Evolutionary conservation across 2,888 invertebrate species (phyloP).

Genomic region (Platycheirus rosarum): DNA sequence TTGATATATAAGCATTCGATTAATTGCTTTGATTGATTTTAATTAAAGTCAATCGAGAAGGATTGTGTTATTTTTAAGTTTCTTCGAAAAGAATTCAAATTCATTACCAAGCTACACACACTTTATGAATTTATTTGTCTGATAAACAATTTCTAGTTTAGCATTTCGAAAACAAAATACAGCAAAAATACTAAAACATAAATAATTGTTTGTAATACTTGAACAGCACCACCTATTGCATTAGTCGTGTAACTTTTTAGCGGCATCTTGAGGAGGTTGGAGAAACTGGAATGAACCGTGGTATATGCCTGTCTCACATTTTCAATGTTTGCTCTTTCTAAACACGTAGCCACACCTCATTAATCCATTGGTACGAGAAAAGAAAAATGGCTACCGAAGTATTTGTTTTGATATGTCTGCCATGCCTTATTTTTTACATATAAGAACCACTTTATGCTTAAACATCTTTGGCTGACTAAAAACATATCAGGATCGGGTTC

Average conservation of each 20-base stretch:
- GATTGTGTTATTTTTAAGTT: conserved; percentile 27
- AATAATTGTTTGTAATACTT: too few species aligned
- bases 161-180: background rate
- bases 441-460: too few species aligned
- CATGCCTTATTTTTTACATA: too few species aligned
- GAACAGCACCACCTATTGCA: conserved; percentile 2
- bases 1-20: conserved; percentile 11
- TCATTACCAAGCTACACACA: background rate
- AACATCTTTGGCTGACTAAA: too few species aligned
- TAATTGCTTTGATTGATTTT: conserved; percentile 54
- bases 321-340: background rate
- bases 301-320: background rate
- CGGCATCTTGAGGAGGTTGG: conserved; percentile 3
- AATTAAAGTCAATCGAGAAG: conserved; percentile 58
- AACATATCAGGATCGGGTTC: background rate
- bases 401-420: too few species aligned
- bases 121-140: too few species aligned
- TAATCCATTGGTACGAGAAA: background rate
- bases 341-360: conserved; percentile 24
- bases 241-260: background rate
- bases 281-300: too few species aligned
- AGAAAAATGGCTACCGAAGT: too few species aligned
- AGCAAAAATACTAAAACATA: too few species aligned
- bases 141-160: too few species aligned
- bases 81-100: background rate